Evolutionary conservation across 2,113 vertebrate genomes (phyloP).

Genomic region (Telmatochromis sp.): DNA sequence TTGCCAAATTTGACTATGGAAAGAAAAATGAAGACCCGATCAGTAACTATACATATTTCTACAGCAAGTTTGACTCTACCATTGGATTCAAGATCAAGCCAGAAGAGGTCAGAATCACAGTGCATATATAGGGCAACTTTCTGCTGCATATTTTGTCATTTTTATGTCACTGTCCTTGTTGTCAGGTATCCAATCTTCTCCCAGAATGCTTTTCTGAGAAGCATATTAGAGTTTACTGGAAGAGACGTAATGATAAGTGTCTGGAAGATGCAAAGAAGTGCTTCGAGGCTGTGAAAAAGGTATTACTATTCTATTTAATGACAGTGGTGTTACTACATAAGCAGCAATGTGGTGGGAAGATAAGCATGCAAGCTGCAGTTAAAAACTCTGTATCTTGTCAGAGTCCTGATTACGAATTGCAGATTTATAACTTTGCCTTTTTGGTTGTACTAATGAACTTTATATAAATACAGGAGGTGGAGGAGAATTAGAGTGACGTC

Average conservation of each 20-base stretch:
- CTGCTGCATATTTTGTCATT: background rate
- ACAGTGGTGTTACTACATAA: background rate
- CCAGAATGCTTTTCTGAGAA: slow-evolving; percentile 78
- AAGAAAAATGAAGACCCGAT: slow-evolving; percentile 81
- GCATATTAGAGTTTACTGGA: slow-evolving; percentile 79
- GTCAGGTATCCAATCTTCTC: slow-evolving; percentile 75
- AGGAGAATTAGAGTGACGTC: background rate
- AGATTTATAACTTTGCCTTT: background rate
- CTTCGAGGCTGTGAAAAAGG: slow-evolving; percentile 67
- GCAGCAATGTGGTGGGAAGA: background rate
- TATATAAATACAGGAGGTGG: background rate
- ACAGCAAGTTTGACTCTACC: slow-evolving; percentile 69
- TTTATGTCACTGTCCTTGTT: background rate
- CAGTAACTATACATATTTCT: slow-evolving; percentile 73
- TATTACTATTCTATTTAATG: slow-evolving; percentile 6
- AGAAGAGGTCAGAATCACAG: slow-evolving; percentile 68
- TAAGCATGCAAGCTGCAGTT: background rate
- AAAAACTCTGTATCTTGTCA: background rate
- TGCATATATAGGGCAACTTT: background rate
- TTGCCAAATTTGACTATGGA: slow-evolving; percentile 78
- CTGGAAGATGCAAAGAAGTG: slow-evolving; percentile 53
- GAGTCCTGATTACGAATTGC: fast-evolving
- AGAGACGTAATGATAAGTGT: slow-evolving; percentile 44
- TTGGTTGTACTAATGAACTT: background rate
- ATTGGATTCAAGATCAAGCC: slow-evolving; percentile 65